Conservation (phyloP, 2,797 vertebrate genomes). For the Anolis apletophallus region DNA sequence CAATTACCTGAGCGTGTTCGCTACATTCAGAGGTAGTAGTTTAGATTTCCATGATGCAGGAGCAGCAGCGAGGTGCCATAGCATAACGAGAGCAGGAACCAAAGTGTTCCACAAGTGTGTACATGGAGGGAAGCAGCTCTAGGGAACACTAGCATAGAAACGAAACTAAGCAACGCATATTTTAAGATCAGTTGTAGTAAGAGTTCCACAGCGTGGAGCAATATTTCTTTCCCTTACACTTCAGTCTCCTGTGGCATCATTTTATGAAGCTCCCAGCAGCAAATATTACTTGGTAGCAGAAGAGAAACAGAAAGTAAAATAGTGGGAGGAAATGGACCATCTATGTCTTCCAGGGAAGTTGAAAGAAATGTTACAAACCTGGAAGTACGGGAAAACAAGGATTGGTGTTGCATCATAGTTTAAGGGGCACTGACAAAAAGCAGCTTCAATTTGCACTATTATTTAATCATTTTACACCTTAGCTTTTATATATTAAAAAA, state of each 20-base stretch:
- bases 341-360: neutral
- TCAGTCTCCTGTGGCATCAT: slow-evolving; percentile 26
- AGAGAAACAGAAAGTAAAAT: slow-evolving; percentile 35
- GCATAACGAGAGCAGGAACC: neutral
- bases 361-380: slow-evolving; percentile 6
- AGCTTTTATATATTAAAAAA: neutral
- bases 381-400: neutral
- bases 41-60: neutral
- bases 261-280: slow-evolving; percentile 18
- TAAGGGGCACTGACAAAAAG: neutral
- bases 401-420: neutral
- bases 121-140: slow-evolving; percentile 2
- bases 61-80: neutral
- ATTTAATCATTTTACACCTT: neutral
- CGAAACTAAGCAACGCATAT: slow-evolving; percentile 6
- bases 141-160: slow-evolving; percentile 3
- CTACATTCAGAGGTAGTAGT: neutral
- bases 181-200: slow-evolving; percentile 12
- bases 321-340: neutral
- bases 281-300: slow-evolving; percentile 6
- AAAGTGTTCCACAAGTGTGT: neutral
- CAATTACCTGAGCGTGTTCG: slow-evolving; percentile 15
- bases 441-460: neutral
- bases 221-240: slow-evolving; percentile 2
- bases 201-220: slow-evolving; percentile 1